Conservation (phyloP, 1,140 invertebrate genomes). For the Papilio helenus region DNA sequence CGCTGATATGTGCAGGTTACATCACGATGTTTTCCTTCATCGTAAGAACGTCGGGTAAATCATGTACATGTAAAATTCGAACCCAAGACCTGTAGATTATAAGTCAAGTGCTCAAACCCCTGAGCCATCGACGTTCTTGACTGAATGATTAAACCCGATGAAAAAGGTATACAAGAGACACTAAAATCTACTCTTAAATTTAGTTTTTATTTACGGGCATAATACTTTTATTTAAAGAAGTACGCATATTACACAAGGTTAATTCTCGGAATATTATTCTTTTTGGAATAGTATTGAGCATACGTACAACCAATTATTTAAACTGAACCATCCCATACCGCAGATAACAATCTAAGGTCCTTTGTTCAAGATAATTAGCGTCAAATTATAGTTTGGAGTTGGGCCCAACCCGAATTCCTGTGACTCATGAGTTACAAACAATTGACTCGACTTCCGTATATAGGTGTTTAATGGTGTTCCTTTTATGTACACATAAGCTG, state of each 20-base stretch:
- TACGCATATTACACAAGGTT: not conserved
- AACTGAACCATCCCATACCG: conserved; percentile 20
- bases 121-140: no score
- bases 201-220: not conserved
- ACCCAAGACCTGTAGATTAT: no score
- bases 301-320: conserved; percentile 3
- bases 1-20: no score
- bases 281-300: not conserved
- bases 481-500: conserved; percentile 14
- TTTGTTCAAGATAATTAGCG: conserved; percentile 69
- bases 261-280: not conserved
- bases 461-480: conserved; percentile 37
- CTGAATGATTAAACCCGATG: no score
- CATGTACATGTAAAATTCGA: no score
- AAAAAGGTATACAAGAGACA: no score
- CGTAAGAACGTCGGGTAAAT: no score
- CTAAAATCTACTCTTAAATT: not conserved
- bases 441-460: conserved; percentile 42
- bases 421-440: conserved; percentile 52
- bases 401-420: conserved; percentile 52
- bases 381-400: conserved; percentile 51
- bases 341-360: conserved; percentile 61
- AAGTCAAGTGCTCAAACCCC: no score
- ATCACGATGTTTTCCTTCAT: no score
- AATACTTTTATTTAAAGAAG: not conserved